phyloP scores from a whole-genome alignment of 2,797 vertebrate genomes.

The Gorsachius magnificus region DNA sequence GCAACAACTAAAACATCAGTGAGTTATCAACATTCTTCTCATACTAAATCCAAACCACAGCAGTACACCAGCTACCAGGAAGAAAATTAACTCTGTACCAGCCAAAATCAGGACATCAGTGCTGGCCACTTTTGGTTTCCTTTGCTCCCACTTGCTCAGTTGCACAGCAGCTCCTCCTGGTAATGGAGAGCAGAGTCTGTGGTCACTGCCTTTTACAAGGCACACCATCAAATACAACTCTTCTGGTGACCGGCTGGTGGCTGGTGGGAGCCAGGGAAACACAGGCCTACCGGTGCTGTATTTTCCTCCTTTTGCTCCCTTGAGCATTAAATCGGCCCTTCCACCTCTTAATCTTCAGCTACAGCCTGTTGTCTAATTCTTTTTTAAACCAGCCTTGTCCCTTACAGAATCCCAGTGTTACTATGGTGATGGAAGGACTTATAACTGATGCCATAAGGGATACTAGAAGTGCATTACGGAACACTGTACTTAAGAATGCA shows the following conservation, averaged over 20 bases:
- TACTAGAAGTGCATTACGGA: not conserved
- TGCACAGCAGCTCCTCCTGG: not conserved
- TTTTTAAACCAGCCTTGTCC: not conserved
- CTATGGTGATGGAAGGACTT: constrained; percentile 18
- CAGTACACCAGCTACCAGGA: no score
- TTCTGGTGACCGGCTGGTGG: not conserved
- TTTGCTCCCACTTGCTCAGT: not conserved
- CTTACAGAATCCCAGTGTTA: not conserved
- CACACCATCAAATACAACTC: not conserved
- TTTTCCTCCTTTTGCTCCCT: not conserved
- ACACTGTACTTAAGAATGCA: not conserved
- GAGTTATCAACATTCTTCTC: no score
- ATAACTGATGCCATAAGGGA: not conserved
- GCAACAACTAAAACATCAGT: no score
- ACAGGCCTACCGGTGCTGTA: not conserved
- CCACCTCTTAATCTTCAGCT: constrained; percentile 13
- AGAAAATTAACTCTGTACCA: no score
- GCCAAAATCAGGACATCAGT: not conserved
- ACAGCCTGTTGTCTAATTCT: not conserved
- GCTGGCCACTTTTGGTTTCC: not conserved
- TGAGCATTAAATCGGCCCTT: not conserved
- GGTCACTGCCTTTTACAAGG: not conserved
- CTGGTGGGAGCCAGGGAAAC: not conserved
- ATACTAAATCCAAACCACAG: no score
- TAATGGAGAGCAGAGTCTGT: not conserved